phyloP scores from a whole-genome alignment of 2,888 invertebrate genomes.

The Stenchaetothrips biformis region DNA sequence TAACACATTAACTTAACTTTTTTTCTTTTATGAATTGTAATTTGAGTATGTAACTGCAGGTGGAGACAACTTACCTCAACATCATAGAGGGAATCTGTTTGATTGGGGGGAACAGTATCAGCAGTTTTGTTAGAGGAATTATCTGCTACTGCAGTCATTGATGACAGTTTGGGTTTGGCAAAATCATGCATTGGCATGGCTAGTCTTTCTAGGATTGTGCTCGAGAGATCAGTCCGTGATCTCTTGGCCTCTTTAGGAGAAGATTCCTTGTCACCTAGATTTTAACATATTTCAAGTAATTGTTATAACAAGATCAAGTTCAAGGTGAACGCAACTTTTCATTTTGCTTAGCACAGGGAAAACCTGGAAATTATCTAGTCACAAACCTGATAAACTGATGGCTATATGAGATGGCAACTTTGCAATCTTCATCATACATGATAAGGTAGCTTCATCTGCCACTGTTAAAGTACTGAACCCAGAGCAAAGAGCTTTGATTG shows the following conservation, averaged over 20 bases:
- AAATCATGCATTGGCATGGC: conserved; percentile 61
- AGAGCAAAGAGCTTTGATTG: conserved; percentile 68
- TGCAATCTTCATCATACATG: conserved; percentile 70
- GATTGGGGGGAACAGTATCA: conserved; percentile 44
- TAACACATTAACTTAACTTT: background rate
- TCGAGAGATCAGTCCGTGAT: conserved; percentile 64
- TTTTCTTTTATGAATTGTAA: background rate
- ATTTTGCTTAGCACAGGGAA: background rate
- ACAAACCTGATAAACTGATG: conserved; percentile 48
- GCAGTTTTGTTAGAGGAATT: conserved; percentile 46
- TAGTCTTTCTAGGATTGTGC: conserved; percentile 66
- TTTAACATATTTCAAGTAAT: background rate
- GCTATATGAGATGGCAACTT: conserved; percentile 56
- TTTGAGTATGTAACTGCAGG: background rate
- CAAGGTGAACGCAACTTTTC: no score
- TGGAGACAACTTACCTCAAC: conserved; percentile 46
- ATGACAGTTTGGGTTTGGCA: conserved; percentile 41
- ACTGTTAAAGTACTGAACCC: conserved; percentile 65
- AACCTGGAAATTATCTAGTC: background rate
- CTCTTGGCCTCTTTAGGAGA: conserved; percentile 52
- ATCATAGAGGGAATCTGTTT: conserved; percentile 47
- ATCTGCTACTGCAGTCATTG: conserved; percentile 36
- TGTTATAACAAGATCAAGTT: background rate
- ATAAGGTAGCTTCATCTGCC: conserved; percentile 70
- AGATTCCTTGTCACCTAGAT: conserved; percentile 49